These are phyloP conservation scores for Chionomys nivalis DNA, from an alignment of 2,113 vertebrate species.

Conservation along the genomic window DNA sequence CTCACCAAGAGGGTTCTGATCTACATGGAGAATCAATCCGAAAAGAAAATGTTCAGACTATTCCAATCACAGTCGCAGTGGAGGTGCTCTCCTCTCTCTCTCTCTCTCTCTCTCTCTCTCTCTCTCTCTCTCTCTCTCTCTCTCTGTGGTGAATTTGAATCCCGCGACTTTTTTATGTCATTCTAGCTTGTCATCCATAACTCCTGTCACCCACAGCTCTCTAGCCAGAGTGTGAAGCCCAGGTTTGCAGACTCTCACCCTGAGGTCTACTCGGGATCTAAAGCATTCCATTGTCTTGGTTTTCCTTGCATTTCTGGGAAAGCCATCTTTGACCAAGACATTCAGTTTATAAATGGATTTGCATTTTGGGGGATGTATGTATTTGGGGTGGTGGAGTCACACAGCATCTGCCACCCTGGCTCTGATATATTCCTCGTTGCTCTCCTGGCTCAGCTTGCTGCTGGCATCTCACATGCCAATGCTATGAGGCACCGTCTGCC, in stretches of 20 bases:
- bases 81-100: too few species aligned
- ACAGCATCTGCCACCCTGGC: not conserved
- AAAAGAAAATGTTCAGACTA: not conserved
- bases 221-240: not conserved
- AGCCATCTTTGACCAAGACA: not conserved
- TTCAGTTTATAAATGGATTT: not conserved
- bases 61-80: not conserved
- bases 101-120: too few species aligned
- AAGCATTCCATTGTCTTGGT: not conserved
- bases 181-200: not conserved
- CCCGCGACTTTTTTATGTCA: not conserved
- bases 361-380: not conserved
- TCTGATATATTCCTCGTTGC: not conserved
- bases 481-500: constrained; percentile 76
- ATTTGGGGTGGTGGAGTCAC: not conserved
- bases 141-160: not conserved
- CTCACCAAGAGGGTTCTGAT: not conserved
- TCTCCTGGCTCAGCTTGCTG: not conserved
- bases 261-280: not conserved
- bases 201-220: not conserved
- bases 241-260: not conserved
- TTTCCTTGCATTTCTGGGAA: not conserved
- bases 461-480: constrained; percentile 75
- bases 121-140: too few species aligned
- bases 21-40: not conserved